These are phyloP conservation scores for Corvus hawaiiensis DNA, from an alignment of 2,113 vertebrate species.

Conservation along the genomic window DNA sequence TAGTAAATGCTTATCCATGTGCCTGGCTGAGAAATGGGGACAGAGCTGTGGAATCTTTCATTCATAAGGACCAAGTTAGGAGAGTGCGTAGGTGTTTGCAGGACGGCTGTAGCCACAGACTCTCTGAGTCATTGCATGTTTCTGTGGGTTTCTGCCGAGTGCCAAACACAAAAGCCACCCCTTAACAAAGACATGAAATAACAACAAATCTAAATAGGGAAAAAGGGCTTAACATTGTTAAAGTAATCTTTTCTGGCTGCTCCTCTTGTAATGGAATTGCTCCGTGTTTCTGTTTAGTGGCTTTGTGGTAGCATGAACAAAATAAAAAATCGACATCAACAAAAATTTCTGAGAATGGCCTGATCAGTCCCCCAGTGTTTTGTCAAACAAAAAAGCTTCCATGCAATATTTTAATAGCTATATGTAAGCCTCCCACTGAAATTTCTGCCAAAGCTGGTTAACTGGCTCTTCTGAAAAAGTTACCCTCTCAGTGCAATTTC, in stretches of 20 bases:
- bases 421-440: conserved; percentile 47
- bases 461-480: conserved; percentile 16
- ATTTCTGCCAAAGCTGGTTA: conserved; percentile 32
- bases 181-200: neutral
- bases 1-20: neutral
- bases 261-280: neutral
- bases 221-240: neutral
- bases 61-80: neutral
- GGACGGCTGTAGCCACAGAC: neutral
- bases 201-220: neutral
- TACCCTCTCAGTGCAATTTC: neutral
- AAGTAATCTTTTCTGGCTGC: neutral
- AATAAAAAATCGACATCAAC: neutral
- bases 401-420: conserved; percentile 8
- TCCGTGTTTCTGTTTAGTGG: neutral
- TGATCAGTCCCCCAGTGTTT: conserved; percentile 22
- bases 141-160: neutral
- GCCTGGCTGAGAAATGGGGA: neutral
- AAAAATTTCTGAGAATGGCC: conserved; percentile 22
- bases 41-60: neutral
- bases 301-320: conserved; percentile 2
- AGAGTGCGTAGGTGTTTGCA: neutral
- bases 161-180: neutral
- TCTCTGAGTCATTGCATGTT: neutral
- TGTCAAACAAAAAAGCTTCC: conserved; percentile 49